Percentiles rank a stretch among this genome's conserved stretches.
Evolutionary conservation across 2,113 vertebrate species (phyloP).

Genomic region (Microcebus ravelobensis): DNA sequence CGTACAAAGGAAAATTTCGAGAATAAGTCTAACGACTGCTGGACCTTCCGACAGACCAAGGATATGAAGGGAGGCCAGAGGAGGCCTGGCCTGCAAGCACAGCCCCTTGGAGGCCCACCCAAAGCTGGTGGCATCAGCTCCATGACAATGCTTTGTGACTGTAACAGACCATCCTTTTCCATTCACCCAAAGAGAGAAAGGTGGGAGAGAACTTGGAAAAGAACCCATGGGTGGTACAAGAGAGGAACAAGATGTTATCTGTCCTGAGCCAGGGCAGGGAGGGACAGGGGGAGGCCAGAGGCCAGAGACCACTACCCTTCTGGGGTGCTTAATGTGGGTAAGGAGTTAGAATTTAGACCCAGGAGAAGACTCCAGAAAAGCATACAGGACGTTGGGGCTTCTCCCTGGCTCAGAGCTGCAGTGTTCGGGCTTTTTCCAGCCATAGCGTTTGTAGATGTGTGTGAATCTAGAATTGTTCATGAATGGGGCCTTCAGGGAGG

Average conservation of each 20-base stretch:
- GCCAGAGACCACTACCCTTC: background rate
- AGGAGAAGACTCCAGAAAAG: background rate
- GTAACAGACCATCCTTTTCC: background rate
- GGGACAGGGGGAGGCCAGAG: background rate
- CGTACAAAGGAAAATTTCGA: background rate
- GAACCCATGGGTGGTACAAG: background rate
- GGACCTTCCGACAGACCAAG: background rate
- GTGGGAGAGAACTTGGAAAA: background rate
- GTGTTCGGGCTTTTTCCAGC: background rate
- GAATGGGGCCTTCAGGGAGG: background rate
- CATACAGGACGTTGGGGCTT: too few relatives aligned
- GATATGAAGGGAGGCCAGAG: background rate
- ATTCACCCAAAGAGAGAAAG: background rate
- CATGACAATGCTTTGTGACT: background rate
- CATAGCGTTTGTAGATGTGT: background rate
- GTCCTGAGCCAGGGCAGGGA: background rate
- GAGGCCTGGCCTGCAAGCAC: background rate
- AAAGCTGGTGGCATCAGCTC: background rate
- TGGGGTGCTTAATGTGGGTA: background rate
- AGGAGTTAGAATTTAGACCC: background rate
- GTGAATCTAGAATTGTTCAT: background rate
- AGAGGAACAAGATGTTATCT: background rate
- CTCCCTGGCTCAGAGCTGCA: background rate
- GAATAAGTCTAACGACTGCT: background rate
- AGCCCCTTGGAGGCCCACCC: background rate